Percentiles rank a stretch among this genome's conserved stretches.
phyloP scores from a whole-genome alignment of 2,113 vertebrate species.

The Fulica atra region DNA sequence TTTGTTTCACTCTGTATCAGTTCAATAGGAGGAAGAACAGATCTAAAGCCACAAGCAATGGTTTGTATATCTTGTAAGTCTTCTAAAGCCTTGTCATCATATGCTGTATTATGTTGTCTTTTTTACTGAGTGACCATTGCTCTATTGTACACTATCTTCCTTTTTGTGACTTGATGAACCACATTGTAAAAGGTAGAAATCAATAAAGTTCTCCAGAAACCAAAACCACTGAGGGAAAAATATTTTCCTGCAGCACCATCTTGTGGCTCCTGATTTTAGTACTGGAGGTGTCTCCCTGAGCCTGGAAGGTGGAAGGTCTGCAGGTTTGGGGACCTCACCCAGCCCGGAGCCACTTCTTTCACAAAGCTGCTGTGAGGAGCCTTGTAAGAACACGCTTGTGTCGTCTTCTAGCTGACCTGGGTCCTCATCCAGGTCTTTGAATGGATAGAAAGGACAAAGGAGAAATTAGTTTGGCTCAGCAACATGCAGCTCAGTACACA shows the following conservation, averaged over 20 bases:
- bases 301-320: background rate
- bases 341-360: background rate
- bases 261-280: constrained; percentile 26
- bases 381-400: background rate
- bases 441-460: background rate
- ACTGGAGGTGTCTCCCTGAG: background rate
- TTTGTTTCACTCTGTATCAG: constrained; percentile 19
- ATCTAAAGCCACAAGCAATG: constrained; percentile 30
- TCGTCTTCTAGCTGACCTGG: background rate
- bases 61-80: constrained; percentile 42
- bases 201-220: background rate
- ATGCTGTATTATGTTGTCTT: constrained; percentile 36
- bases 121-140: constrained; percentile 38
- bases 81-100: constrained; percentile 51
- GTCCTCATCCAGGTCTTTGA: background rate
- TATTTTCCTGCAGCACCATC: constrained; percentile 70
- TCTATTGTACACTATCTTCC: constrained; percentile 11
- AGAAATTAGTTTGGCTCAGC: background rate
- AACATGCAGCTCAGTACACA: background rate
- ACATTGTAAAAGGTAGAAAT: constrained; percentile 16
- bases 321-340: background rate
- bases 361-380: background rate
- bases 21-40: background rate
- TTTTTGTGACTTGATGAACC: constrained; percentile 37
- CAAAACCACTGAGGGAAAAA: background rate